Conservation (phyloP, 2,113 vertebrate genomes). For the Sprattus sprattus region DNA sequence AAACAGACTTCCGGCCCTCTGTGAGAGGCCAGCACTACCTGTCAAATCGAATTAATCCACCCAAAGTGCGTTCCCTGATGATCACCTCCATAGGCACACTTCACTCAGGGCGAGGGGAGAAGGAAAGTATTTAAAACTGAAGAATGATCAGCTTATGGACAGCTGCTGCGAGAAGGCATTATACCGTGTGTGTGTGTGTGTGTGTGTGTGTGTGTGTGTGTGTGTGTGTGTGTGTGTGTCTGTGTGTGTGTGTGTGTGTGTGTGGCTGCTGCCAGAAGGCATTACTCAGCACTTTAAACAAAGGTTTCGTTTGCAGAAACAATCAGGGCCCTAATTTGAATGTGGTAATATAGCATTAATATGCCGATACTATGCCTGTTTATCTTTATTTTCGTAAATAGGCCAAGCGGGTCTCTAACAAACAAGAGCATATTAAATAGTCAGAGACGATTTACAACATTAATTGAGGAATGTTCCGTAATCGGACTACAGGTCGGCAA, state of each 20-base stretch:
- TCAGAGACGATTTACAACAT: neutral
- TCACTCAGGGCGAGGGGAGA: neutral
- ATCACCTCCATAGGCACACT: no score
- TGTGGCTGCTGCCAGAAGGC: neutral
- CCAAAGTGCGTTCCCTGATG: conserved; percentile 20
- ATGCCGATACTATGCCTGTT: neutral
- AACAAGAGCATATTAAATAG: neutral
- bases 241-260: no score
- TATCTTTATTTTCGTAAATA: neutral
- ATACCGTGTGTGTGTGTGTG: no score
- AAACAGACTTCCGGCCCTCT: conserved; percentile 34
- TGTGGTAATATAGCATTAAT: neutral
- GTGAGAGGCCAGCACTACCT: conserved; percentile 41
- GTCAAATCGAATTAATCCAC: conserved; percentile 53
- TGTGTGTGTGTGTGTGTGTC: no score
- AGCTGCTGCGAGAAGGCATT: neutral
- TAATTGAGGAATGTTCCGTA: no score
- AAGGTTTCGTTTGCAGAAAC: neutral
- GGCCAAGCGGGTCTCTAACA: neutral
- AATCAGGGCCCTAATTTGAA: conserved; percentile 5
- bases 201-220: no score
- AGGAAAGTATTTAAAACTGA: neutral
- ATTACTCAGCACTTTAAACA: conserved; percentile 8
- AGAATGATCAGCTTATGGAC: neutral
- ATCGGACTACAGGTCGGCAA: no score